Evolutionary conservation across 1,140 invertebrate species (phyloP), one percentile per base, ranked within the genome.

Genomic region (Lepidurus apus): DNA sequence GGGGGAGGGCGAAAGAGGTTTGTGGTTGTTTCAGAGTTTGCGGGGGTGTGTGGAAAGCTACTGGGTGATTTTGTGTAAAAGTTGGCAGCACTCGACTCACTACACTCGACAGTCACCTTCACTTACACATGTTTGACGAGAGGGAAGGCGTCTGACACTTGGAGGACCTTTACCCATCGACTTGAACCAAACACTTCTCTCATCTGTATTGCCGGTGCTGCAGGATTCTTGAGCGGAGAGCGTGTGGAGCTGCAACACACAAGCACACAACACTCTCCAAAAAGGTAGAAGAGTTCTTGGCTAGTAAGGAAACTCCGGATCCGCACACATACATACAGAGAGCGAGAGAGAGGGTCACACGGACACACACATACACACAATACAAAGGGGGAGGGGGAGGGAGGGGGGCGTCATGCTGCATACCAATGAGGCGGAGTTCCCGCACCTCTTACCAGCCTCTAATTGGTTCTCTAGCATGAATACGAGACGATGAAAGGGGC

Each of bases 231-330:
- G 53, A 65, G 53, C 53, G 53, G 53, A 65, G 53, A 65, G 53
- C 21, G 53, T 65, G 53, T 65, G 53, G 53, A 65, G 53, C 53
- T 65, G 53, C 53, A 65, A 65, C 53, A 65, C 53, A 65, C 53
- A 65, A 65, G 53, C 13, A 65, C 53, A 65, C 21, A 65, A 65
- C 53, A 65, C 53, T 34, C 34, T 65, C 53, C 53, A 65, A 65
- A 65, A 65, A 65, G 53, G 53, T 65, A 65, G 53, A 65, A 65
- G 53, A 65, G 53, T 65, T 65, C 53, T 65, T 65, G 53, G 53
- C 17, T 7, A 21, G 53, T 17, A 65, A 17, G 53, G 53, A 65
- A 65, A 65, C 53, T 65, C n/a, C 53, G 21, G 17, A 65, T 8
- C 17, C 53, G 21, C 53, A 17, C 21, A n/a, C 53, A 65, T 17